phyloP scores from a whole-genome alignment of 1,140 invertebrate genomes.

The Rhopalosiphum maidis region DNA sequence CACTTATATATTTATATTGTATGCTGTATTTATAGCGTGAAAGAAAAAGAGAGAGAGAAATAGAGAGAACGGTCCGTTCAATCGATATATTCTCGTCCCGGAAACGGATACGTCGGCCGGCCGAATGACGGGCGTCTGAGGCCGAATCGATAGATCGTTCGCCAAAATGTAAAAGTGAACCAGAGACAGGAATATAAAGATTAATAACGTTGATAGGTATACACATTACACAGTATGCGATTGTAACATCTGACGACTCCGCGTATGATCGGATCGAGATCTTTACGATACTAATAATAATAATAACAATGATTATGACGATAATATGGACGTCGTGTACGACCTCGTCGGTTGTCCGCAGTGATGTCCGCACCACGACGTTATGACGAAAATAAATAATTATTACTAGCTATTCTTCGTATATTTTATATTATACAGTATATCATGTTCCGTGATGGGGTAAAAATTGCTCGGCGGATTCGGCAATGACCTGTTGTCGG shows the following conservation, averaged over 20 bases:
- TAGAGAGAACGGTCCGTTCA: neutral
- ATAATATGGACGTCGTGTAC: slow-evolving; percentile 6
- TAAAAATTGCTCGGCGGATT: neutral
- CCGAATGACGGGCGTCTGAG: neutral
- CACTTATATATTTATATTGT: neutral
- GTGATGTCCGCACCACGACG: neutral
- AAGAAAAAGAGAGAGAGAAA: neutral
- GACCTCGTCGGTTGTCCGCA: neutral
- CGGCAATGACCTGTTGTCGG: neutral
- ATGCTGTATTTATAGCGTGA: too few species aligned
- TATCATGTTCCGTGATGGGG: neutral
- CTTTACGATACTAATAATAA: neutral
- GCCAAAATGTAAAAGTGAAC: slow-evolving; percentile 11
- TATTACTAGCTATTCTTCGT: neutral
- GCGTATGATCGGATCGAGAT: neutral
- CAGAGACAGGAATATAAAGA: neutral
- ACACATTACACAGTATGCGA: neutral
- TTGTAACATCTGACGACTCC: neutral
- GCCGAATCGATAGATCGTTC: neutral
- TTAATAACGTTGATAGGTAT: neutral
- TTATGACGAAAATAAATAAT: neutral
- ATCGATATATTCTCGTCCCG: neutral
- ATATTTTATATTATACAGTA: neutral
- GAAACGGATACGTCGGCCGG: neutral
- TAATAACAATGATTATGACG: neutral